Evolutionary conservation across 2,113 vertebrate genomes (phyloP).

Genomic region (Micromys minutus): DNA sequence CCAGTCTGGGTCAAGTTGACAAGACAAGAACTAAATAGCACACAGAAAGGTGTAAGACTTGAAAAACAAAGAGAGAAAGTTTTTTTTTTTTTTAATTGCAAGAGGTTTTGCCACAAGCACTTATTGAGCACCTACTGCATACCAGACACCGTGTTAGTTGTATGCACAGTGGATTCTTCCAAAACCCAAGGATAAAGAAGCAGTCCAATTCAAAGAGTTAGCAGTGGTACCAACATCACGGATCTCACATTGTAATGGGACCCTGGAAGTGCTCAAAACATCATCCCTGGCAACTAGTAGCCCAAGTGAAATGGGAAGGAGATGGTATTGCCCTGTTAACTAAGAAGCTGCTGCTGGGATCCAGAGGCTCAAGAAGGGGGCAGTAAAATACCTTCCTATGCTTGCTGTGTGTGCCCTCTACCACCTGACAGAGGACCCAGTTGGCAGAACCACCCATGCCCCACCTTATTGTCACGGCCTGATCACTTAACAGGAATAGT

Average conservation of each 20-base stretch:
- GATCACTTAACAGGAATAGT: neutral
- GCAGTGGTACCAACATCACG: fast-evolving
- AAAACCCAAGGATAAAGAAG: neutral
- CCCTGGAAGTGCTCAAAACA: neutral
- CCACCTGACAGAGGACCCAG: neutral
- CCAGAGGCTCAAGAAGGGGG: neutral
- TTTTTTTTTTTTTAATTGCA: neutral
- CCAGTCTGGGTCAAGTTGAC: no score
- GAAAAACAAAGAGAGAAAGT: no score
- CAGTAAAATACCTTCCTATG: neutral
- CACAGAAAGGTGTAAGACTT: neutral
- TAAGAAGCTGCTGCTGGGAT: neutral
- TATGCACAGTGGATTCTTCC: neutral
- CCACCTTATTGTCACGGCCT: neutral
- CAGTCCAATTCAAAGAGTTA: neutral
- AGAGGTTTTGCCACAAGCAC: neutral
- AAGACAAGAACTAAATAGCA: no score
- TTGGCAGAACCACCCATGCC: neutral
- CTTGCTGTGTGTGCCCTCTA: neutral
- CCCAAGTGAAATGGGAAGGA: neutral
- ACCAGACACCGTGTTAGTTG: no score
- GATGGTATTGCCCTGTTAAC: neutral
- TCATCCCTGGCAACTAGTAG: neutral
- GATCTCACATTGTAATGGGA: fast-evolving
- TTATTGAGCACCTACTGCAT: neutral